Evolutionary conservation across 2,888 invertebrate genomes (phyloP).

Genomic region (Amphipoea lucens): DNA sequence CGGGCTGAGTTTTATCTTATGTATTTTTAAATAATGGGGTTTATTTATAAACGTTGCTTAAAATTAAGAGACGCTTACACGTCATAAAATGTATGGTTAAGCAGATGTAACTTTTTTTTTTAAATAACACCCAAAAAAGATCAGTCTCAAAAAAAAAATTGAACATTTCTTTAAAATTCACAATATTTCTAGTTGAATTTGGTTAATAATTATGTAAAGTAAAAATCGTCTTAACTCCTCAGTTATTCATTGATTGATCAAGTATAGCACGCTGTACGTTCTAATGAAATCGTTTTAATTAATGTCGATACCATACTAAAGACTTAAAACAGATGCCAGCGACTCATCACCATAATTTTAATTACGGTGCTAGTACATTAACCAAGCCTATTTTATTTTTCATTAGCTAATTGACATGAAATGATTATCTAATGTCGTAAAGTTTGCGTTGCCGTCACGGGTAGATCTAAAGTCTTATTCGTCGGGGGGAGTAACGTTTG

Average conservation of each 20-base stretch:
- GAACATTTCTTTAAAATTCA: not conserved
- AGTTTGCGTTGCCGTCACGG: constrained; percentile 77
- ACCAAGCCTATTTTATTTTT: constrained; percentile 87
- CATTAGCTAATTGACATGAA: constrained; percentile 90
- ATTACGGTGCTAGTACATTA: constrained; percentile 82
- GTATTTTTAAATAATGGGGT: not conserved
- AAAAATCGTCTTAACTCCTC: not conserved
- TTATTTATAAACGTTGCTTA: not conserved
- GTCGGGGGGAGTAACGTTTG: constrained; percentile 78
- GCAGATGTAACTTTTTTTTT: not conserved
- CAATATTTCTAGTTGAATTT: not conserved
- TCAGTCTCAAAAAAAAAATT: not conserved
- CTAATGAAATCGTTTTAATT: constrained; percentile 43
- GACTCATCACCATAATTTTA: constrained; percentile 86
- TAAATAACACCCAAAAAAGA: not conserved
- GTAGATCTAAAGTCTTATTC: constrained; percentile 81
- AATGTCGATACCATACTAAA: constrained; percentile 45
- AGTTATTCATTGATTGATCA: constrained; percentile 3
- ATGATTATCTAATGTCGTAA: constrained; percentile 87
- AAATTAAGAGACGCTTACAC: not conserved
- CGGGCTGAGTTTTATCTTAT: not conserved
- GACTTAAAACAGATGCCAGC: constrained; percentile 85
- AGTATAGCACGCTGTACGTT: not conserved
- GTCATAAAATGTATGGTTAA: not conserved
- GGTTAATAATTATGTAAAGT: not conserved